Conservation (phyloP, 1,140 invertebrate genomes). For the Drosophila fuyamai region DNA sequence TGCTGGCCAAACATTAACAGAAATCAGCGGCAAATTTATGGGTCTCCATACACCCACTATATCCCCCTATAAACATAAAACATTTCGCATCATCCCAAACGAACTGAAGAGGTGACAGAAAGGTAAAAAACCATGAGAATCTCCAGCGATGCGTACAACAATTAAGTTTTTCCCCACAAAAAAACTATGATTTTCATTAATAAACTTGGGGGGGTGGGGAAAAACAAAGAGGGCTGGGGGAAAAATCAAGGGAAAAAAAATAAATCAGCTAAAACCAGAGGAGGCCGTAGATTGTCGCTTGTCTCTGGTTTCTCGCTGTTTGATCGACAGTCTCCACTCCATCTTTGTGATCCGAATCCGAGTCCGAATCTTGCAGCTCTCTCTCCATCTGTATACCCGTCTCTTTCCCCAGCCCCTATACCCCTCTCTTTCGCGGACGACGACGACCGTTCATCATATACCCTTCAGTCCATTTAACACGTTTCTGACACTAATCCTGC, state of each 20-base stretch:
- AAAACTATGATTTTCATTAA: constrained; percentile 59
- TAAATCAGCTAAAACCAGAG: constrained; percentile 31
- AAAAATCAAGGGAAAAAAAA: constrained; percentile 5
- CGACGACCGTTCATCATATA: constrained; percentile 83
- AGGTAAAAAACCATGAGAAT: constrained; percentile 11
- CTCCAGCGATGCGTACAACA: constrained; percentile 22
- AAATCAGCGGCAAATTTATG: constrained; percentile 49
- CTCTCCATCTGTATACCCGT: not conserved
- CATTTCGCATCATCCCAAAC: constrained; percentile 17
- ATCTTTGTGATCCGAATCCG: constrained; percentile 20
- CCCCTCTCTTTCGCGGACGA: constrained; percentile 52
- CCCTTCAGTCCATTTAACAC: constrained; percentile 85
- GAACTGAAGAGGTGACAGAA: constrained; percentile 7
- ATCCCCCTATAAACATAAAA: constrained; percentile 21
- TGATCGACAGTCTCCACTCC: constrained; percentile 61
- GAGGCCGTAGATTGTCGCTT: constrained; percentile 41
- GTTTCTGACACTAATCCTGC: constrained; percentile 84
- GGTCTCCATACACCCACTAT: constrained; percentile 6
- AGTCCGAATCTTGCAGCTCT: constrained; percentile 11
- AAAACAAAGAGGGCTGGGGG: not conserved
- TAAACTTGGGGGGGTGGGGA: constrained; percentile 18
- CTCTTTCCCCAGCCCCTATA: constrained; percentile 3
- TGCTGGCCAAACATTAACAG: constrained; percentile 42
- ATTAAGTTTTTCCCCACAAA: constrained; percentile 26
- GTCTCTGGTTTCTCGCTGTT: constrained; percentile 49